Evolutionary conservation across 2,888 invertebrate species (phyloP).

Genomic region (Protophormia terraenovae): DNA sequence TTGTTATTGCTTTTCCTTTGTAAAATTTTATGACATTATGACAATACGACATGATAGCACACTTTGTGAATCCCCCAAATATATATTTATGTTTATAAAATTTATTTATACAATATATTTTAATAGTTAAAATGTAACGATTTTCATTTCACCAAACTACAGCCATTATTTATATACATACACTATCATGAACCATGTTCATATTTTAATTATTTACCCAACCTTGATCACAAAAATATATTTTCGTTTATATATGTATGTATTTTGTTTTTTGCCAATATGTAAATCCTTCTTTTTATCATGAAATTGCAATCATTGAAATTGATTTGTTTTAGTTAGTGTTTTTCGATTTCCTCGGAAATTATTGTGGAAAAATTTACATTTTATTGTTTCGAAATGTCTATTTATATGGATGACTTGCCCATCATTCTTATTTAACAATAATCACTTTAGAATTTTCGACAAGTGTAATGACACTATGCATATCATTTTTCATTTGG

Average conservation of each 20-base stretch:
- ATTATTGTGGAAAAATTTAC: neutral
- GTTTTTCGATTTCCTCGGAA: conserved; percentile 45
- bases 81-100: no score
- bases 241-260: neutral
- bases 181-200: neutral
- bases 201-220: neutral
- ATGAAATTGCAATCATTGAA: conserved; percentile 31
- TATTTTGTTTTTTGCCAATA: neutral
- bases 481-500: conserved; percentile 66
- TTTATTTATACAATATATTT: no score
- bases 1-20: no score
- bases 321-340: conserved; percentile 35
- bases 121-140: neutral
- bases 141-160: neutral
- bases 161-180: neutral
- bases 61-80: no score
- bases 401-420: conserved; percentile 34
- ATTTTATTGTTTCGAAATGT: conserved; percentile 43
- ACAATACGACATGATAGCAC: no score
- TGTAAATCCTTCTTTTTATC: conserved; percentile 1
- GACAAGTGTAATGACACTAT: conserved; percentile 68
- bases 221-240: neutral
- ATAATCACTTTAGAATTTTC: conserved; percentile 66
- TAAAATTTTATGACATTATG: no score
- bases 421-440: conserved; percentile 60